phyloP scores from a whole-genome alignment of 2,113 vertebrate species.

The Lampris incognitus region DNA sequence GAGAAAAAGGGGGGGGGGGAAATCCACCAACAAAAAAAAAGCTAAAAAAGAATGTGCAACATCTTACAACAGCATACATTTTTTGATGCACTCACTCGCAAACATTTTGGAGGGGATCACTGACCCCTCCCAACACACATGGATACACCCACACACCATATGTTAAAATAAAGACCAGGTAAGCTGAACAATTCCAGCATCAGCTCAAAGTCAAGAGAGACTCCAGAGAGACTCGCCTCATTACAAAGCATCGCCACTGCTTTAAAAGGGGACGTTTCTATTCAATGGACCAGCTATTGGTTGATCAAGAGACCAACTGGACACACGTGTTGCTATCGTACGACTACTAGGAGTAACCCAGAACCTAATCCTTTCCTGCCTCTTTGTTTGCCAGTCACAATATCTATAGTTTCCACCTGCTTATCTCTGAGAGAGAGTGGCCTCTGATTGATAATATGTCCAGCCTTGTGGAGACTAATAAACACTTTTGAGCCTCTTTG shows the following conservation, averaged over 20 bases:
- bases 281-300: not conserved
- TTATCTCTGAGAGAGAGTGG: slow-evolving; percentile 56
- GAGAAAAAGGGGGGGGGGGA: too few relatives aligned
- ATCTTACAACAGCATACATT: not conserved
- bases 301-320: slow-evolving; percentile 26
- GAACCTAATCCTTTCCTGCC: not conserved
- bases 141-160: not conserved
- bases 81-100: too few relatives aligned
- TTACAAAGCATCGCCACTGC: not conserved
- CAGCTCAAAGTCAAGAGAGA: not conserved
- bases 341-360: slow-evolving; percentile 28
- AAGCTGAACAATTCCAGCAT: not conserved
- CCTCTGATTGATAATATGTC: slow-evolving; percentile 33
- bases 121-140: not conserved
- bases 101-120: too few relatives aligned
- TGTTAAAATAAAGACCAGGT: not conserved
- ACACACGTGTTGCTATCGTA: slow-evolving; percentile 12
- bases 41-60: too few relatives aligned
- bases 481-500: slow-evolving; percentile 26
- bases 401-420: slow-evolving; percentile 66
- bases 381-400: slow-evolving; percentile 18
- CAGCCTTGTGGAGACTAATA: slow-evolving; percentile 25
- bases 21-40: too few relatives aligned
- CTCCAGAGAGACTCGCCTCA: not conserved
- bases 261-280: slow-evolving; percentile 40